Percentiles rank a stretch among this genome's conserved stretches.
phyloP scores from a whole-genome alignment of 2,113 vertebrate genomes.

The Empidonax traillii region DNA sequence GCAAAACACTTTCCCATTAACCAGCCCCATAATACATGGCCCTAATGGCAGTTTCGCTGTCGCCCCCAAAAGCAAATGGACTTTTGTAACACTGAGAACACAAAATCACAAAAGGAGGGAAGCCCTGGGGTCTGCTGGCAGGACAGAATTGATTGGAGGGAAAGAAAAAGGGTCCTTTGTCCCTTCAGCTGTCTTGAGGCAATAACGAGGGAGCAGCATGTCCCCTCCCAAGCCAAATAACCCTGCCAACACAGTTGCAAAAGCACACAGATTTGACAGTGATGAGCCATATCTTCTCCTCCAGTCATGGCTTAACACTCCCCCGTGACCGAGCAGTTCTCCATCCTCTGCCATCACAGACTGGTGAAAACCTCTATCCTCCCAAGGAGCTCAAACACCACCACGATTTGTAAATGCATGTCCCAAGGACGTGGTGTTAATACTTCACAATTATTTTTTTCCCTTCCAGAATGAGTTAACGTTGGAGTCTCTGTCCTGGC shows the following conservation, averaged over 20 bases:
- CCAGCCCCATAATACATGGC: not conserved
- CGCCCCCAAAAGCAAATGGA: not conserved
- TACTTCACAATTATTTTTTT: not conserved
- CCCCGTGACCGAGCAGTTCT: not conserved
- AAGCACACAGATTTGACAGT: not conserved
- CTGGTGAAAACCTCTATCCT: not conserved
- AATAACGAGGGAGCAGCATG: not conserved
- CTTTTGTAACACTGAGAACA: not conserved
- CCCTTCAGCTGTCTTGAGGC: not conserved
- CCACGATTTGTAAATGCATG: accelerated
- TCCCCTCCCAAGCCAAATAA: not conserved
- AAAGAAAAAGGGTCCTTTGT: not conserved
- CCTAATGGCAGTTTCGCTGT: not conserved
- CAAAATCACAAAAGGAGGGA: not conserved
- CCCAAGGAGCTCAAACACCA: not conserved
- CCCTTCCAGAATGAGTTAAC: not conserved
- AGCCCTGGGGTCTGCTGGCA: not conserved
- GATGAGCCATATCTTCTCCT: not conserved
- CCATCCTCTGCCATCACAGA: not conserved
- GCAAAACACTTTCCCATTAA: not conserved
- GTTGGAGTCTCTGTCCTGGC: not conserved
- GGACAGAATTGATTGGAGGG: not conserved
- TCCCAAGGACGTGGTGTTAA: not conserved
- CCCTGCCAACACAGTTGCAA: not conserved
- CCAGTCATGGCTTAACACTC: not conserved